Conservation (phyloP, 1,140 invertebrate genomes). For the Pomphorhynchus laevis region DNA sequence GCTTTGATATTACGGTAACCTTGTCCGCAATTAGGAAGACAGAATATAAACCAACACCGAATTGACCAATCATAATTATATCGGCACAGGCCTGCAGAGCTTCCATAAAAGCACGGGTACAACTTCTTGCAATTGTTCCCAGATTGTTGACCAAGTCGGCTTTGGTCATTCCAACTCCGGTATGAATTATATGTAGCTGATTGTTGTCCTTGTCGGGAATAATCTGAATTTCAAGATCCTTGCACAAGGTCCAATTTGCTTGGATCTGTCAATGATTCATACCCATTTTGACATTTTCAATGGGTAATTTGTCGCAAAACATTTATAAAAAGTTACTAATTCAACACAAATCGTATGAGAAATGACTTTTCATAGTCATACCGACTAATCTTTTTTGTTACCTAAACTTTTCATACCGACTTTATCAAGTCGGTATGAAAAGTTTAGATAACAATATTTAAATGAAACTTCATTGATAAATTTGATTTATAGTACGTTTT, state of each 20-base stretch:
- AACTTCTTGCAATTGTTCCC: constrained; percentile 72
- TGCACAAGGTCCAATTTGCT: constrained; percentile 40
- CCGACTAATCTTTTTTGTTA: too few species aligned
- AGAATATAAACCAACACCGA: constrained; percentile 89
- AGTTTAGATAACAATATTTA: too few species aligned
- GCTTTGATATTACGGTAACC: constrained; percentile 60
- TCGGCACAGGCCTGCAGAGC: constrained; percentile 57
- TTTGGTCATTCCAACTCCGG: constrained; percentile 69
- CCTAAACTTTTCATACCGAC: too few species aligned
- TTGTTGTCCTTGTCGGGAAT: constrained; percentile 52
- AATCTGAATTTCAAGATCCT: constrained; percentile 57
- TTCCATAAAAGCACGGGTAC: constrained; percentile 82
- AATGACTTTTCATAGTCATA: too few species aligned
- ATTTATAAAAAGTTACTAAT: too few species aligned
- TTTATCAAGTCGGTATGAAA: too few species aligned
- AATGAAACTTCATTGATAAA: too few species aligned
- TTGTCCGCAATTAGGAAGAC: constrained; percentile 68
- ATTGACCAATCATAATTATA: constrained; percentile 83
- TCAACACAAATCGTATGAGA: too few species aligned
- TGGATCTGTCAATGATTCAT: constrained; percentile 57
- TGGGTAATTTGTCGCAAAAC: too few species aligned
- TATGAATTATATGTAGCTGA: constrained; percentile 55
- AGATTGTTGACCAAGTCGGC: constrained; percentile 69
- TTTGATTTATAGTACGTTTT: too few species aligned
- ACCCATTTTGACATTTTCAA: too few species aligned